These are phyloP conservation scores for Seira sanloemensis DNA, from an alignment of 2,888 invertebrate species.

Conservation along the genomic window DNA sequence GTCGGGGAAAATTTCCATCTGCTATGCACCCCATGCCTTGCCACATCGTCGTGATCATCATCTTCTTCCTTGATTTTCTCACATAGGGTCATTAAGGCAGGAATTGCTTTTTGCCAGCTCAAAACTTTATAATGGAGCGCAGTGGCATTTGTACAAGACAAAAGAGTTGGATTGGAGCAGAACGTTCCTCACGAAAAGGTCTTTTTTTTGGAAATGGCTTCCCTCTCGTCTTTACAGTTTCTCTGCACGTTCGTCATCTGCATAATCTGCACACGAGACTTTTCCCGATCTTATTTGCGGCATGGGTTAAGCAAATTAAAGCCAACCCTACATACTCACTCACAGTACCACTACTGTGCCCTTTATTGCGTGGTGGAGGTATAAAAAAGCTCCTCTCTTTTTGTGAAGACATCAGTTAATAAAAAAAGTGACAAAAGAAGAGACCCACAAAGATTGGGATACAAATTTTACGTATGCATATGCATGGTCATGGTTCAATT, in stretches of 20 bases:
- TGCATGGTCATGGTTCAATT: slow-evolving; percentile 48
- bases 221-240: slow-evolving; percentile 37
- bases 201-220: not conserved
- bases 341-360: slow-evolving; percentile 50
- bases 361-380: slow-evolving; percentile 45
- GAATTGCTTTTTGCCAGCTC: not conserved
- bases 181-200: not conserved
- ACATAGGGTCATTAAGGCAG: slow-evolving; percentile 23
- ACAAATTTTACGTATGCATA: not conserved
- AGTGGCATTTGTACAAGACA: not conserved
- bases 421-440: not conserved
- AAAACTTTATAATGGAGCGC: no score
- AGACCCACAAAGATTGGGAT: not conserved
- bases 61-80: no score
- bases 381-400: not conserved
- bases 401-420: not conserved
- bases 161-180: not conserved
- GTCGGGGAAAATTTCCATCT: slow-evolving; percentile 53
- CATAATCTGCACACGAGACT: slow-evolving; percentile 60
- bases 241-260: slow-evolving; percentile 53
- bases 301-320: slow-evolving; percentile 56
- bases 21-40: slow-evolving; percentile 44
- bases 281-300: slow-evolving; percentile 40
- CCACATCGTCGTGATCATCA: slow-evolving; percentile 30
- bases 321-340: no score